Evolutionary conservation across 2,113 vertebrate genomes (phyloP).

Genomic region (Eonycteris spelaea): DNA sequence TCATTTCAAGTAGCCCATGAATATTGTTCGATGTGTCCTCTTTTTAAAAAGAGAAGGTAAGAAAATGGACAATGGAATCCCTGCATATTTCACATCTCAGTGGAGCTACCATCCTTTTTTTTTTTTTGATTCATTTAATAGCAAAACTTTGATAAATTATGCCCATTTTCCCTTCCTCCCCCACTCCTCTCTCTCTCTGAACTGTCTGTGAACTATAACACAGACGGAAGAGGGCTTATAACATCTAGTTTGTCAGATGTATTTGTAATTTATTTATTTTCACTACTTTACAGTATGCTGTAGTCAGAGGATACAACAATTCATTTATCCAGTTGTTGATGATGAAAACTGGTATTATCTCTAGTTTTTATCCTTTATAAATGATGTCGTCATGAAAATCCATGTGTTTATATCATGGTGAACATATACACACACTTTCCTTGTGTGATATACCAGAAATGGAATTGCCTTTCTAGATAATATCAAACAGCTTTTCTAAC

Average conservation of each 20-base stretch:
- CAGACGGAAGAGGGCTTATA: not conserved
- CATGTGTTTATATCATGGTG: not conserved
- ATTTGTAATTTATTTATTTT: not conserved
- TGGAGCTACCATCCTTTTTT: not conserved
- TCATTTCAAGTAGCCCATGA: not conserved
- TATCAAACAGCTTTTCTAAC: not conserved
- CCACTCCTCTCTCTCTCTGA: not conserved
- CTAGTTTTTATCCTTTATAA: not conserved
- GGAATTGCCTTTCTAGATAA: not conserved
- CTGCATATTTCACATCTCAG: not conserved
- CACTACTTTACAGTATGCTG: not conserved
- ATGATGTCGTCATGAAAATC: not conserved
- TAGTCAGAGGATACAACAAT: not conserved
- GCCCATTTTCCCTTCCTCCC: not conserved
- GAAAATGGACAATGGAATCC: not conserved
- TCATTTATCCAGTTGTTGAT: not conserved
- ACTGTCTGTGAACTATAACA: not conserved
- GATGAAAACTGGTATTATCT: not conserved
- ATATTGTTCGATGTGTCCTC: not conserved
- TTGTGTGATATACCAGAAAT: not conserved
- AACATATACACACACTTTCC: not conserved
- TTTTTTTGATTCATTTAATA: not conserved
- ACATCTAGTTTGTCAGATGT: not conserved
- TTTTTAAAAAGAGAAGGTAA: not conserved
- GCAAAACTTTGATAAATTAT: not conserved